Conservation (phyloP, 1,140 invertebrate genomes). For the Drosophila lowei region DNA sequence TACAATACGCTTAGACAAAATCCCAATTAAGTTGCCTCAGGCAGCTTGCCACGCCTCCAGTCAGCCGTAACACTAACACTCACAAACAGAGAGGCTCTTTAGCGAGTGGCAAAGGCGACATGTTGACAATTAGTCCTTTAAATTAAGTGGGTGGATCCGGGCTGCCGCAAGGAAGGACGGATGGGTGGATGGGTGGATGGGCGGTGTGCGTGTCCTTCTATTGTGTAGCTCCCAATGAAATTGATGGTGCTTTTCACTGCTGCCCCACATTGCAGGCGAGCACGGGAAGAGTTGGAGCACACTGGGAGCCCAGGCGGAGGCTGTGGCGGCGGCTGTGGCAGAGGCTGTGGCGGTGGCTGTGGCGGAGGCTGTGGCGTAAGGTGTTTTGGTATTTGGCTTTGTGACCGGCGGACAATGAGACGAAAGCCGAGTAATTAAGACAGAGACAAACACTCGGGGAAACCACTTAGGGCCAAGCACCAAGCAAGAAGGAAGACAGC, state of each 20-base stretch:
- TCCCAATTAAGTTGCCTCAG: conserved; percentile 18
- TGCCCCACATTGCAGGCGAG: conserved; percentile 3
- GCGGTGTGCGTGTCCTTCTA: conserved; percentile 6
- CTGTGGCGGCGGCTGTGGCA: neutral
- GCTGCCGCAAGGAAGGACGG: neutral
- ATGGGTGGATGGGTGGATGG: neutral
- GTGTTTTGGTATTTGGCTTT: conserved; percentile 53
- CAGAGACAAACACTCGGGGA: conserved; percentile 38
- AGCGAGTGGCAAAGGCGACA: conserved; percentile 12
- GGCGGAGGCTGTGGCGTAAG: conserved; percentile 39
- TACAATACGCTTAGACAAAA: conserved; percentile 11
- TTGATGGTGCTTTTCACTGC: conserved; percentile 62
- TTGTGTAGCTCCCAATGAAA: conserved; percentile 35
- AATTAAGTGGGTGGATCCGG: conserved; percentile 55
- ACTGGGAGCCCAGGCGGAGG: neutral
- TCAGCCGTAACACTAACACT: no score
- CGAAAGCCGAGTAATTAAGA: conserved; percentile 56
- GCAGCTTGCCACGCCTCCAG: conserved; percentile 1
- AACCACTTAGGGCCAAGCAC: conserved; percentile 26
- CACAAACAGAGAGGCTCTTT: neutral
- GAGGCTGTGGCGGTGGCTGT: conserved; percentile 20
- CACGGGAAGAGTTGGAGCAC: neutral
- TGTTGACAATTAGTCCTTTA: conserved; percentile 76
- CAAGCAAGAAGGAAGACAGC: neutral
- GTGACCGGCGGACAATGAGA: conserved; percentile 30